These are phyloP conservation scores for Cataglyphis albicans DNA, from an alignment of 2,888 invertebrate genomes.

Conservation along the genomic window DNA sequence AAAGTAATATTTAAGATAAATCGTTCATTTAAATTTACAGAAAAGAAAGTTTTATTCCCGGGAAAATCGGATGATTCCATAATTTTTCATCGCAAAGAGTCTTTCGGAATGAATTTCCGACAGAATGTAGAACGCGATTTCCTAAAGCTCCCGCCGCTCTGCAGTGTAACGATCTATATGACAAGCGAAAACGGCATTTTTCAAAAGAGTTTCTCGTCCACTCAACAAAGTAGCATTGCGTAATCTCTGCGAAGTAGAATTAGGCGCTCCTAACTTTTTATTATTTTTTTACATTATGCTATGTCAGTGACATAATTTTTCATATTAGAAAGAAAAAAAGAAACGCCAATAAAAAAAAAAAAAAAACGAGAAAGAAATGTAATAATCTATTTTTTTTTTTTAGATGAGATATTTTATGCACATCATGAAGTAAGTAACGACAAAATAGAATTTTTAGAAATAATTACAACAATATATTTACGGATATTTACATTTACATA, in stretches of 20 bases:
- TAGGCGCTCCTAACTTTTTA: conserved; percentile 1
- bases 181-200: conserved; percentile 36
- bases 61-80: conserved; percentile 19
- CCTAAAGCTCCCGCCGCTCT: conserved; percentile 31
- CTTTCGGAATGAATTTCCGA: conserved; percentile 46
- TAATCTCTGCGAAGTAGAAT: conserved; percentile 38
- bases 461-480: neutral
- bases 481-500: too few species aligned
- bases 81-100: conserved; percentile 33
- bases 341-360: neutral
- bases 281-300: conserved; percentile 1
- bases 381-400: neutral
- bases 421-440: neutral
- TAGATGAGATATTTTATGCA: neutral
- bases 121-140: conserved; percentile 44
- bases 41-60: conserved; percentile 19
- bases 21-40: conserved; percentile 32
- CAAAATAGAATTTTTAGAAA: neutral
- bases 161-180: conserved; percentile 38
- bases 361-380: neutral
- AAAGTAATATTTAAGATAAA: conserved; percentile 14
- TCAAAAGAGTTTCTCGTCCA: conserved; percentile 27
- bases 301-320: neutral
- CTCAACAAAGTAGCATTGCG: conserved; percentile 29
- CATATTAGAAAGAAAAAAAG: neutral